Evolutionary conservation across 2,888 invertebrate genomes (phyloP), one percentile per base, ranked within the genome.

Genomic region (Drosophila emarginata): DNA sequence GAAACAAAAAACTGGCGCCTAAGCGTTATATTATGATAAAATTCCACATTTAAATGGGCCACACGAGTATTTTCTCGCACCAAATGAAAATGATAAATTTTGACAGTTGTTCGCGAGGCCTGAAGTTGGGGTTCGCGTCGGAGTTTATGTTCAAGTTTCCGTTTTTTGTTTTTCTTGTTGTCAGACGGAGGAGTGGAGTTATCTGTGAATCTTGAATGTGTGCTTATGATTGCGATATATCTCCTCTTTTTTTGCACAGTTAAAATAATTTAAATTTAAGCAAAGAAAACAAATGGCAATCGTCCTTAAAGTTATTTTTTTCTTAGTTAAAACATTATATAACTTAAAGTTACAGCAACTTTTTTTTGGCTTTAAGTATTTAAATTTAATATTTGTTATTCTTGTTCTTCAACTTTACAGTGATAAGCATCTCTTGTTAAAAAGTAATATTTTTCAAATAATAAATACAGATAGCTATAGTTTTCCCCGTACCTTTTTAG

Each of bases 1-100:
- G 28, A 23, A 32, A 72, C 53, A 63, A 66, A 73, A 84, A 64
- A 72, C 67, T 56, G 64, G 59, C 58, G 69, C 69, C 69, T 58
- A 28, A 52, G 18, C 70, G 36, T 26, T 12, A 40, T n/a, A 50
- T 14, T 52, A 70, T 71, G 70, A 63, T 69, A 45, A 71, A 71
- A 69, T 69, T 53, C 52, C 67, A 59, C 21, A 63, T 69, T 67
- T 37, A 23, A 5, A 9, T 65, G 21, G 15, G 18, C 45, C 45
- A 45, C 45, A 45, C 45, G 57, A 21, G 6, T 28, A 45, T 26
- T 45, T 23, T 11, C 14, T 40, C 58, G 14, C 18, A 32, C 9
- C 32, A 32, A 32, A 32, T 28, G 14, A 6, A 50, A 45, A 45
- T 28, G 50, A 9, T 39, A 15, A 59, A 3, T 11, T 40, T 11